Evolutionary conservation across 2,888 invertebrate species (phyloP), one percentile per base, ranked within the genome.

Genomic region (Cataglyphis albicans): DNA sequence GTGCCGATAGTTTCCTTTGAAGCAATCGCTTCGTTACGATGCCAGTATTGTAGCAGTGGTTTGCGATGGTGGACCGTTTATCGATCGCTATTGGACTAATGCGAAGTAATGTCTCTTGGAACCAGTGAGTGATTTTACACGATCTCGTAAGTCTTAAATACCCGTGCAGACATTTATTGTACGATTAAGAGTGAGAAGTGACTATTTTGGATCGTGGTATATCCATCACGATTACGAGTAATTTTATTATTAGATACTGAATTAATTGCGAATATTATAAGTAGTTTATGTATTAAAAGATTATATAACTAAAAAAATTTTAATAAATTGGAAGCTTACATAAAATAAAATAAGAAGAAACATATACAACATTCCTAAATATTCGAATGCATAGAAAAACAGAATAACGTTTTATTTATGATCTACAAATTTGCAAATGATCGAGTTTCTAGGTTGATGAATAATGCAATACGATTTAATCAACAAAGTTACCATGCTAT

Each of bases 1-100:
- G 44, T 72, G 44, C 48, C 44, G 78, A 70, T 72, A 72, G 59
- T 80, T 72, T 80, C 72, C 78, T 80, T 80, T 80, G 72, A 70
- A 78, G 70, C 44, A 72, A 80, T 61, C 35, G 78, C 32, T 59
- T 55, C 59, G 59, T 80, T 48, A 35, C 78, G 29, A 68, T 32
- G 15, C 44, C 72, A 72, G 59, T 80, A 80, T 80, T 80, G 78
- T 80, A 80, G 72, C 32, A 68, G 59, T 80, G 61, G 78, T 59
- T 72, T 7, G 72, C 59, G 32, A 78, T 59, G 32, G 41, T 44
- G 21, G 18, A 61, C 25, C 72, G 25, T 59, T 72, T 59, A 72
- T 78, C 55, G 70, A 80, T 59, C 44, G 44, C 35, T 32, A 9
- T 32, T 70, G 29, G 44, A 78, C 44, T 59, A 78, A 44, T 32